Percentiles rank a stretch among this genome's conserved stretches.
Evolutionary conservation across 2,113 vertebrate species (phyloP).

Genomic region (Podarcis muralis): DNA sequence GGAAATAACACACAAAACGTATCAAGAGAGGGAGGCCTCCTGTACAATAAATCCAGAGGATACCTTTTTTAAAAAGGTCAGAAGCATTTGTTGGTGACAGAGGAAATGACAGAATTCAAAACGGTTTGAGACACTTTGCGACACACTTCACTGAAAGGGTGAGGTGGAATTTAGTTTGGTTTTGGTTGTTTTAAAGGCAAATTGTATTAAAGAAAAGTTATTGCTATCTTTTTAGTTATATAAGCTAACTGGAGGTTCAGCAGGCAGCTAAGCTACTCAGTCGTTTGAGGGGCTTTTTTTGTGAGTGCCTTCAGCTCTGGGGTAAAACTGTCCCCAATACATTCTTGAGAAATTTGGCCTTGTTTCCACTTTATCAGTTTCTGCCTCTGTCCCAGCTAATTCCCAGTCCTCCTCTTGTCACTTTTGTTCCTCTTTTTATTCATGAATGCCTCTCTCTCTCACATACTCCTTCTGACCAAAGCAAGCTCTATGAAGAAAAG

Average conservation of each 20-base stretch:
- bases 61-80: background rate
- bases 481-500: background rate
- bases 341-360: background rate
- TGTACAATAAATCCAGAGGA: background rate
- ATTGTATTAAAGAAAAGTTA: background rate
- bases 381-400: background rate
- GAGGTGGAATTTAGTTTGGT: background rate
- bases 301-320: background rate
- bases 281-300: background rate
- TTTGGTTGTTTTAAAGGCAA: constrained; percentile 4
- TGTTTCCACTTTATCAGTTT: background rate
- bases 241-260: background rate
- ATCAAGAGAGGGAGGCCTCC: background rate
- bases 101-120: background rate
- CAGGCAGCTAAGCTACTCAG: background rate
- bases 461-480: background rate
- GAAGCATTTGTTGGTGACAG: background rate
- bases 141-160: background rate
- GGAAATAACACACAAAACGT: too few relatives aligned
- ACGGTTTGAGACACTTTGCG: background rate
- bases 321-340: background rate
- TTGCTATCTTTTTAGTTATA: background rate
- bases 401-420: background rate
- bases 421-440: constrained; percentile 18
- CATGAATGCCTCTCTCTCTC: background rate